Evolutionary conservation across 2,797 vertebrate species (phyloP).

Genomic region (Poeciliopsis paucimaculata): DNA sequence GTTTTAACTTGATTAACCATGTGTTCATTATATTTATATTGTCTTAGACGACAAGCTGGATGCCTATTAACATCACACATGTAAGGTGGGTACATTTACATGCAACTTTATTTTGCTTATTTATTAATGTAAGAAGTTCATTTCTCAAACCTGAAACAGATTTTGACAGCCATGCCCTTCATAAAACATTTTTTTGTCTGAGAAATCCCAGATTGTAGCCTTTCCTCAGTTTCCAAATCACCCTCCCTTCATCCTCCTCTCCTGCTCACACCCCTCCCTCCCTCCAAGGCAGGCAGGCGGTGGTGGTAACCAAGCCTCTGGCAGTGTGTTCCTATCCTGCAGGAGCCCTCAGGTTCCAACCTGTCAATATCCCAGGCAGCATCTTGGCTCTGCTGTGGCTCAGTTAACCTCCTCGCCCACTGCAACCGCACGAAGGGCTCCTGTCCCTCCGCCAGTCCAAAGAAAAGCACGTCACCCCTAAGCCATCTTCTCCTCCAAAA

Average conservation of each 20-base stretch:
- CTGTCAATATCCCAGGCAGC: conserved; percentile 84
- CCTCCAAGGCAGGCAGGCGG: conserved; percentile 71
- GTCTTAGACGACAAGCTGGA: background rate
- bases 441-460: conserved; percentile 65
- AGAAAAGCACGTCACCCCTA: conserved; percentile 49
- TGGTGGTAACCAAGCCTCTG: conserved; percentile 83
- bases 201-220: conserved; percentile 47
- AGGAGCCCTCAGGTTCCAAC: conserved; percentile 86
- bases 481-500: conserved; percentile 10
- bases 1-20: background rate
- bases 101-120: background rate
- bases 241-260: conserved; percentile 38
- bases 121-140: background rate
- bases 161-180: conserved; percentile 14
- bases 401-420: conserved; percentile 81
- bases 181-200: conserved; percentile 19
- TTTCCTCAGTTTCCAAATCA: conserved; percentile 44
- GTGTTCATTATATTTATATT: background rate
- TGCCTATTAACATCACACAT: background rate
- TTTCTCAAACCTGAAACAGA: background rate
- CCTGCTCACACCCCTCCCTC: conserved; percentile 56
- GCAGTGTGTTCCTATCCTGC: conserved; percentile 86
- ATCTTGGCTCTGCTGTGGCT: conserved; percentile 72
- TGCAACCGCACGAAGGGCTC: conserved; percentile 67
- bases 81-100: background rate